Base-by-base conservation (phyloP, 1,140 invertebrate genomes). In the Formica exsecta region DNA sequence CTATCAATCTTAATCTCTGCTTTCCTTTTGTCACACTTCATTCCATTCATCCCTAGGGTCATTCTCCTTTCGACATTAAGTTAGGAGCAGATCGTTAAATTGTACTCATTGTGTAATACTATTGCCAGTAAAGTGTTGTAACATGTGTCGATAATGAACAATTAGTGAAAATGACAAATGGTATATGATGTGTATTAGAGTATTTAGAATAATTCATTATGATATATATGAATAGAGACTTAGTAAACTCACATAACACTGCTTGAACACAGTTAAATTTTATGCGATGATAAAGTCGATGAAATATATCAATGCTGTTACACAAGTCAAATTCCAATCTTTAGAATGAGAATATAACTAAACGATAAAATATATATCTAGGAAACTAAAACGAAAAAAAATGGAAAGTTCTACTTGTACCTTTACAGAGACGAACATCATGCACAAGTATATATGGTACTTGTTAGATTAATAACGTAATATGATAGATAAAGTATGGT, bases 171-270 rank as follows among this genome's bases (percentile, higher is more conserved):
- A 74, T 83, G 68, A 22, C 19, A 73, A 81, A 73, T 44, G 1
- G 66, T 61, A 36, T 71, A 71, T 83, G 29, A 74, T 8, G 79
- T 73, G 25, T 73, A 38, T 48, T 83, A 51, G 48, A 51, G 16
- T 70, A 62, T 86, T 48, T 9, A 51, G 19, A 80, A 84, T 83
- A 25, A 81, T 85, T 36, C 48, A 29, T 85, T 22, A 79, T 66
- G 22, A 84, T 65, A 41, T 68, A 57, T 68, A 57, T 54, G 38
- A 41, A 44, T 71, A 29, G 36, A 87, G 54, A 13, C 41, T 91
- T 66, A 91, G 87, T 93, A 92, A 95, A 93, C 92, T 94, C 93
- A 94, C 91, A 84, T 94, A 94, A 95, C 94, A 94, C 94, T 95
- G 94, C 94, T 94, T 95, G 93, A 95, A 93, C 91, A 86, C 86